phyloP scores from a whole-genome alignment of 2,888 invertebrate genomes.

The Scaptomyza tumidula region DNA sequence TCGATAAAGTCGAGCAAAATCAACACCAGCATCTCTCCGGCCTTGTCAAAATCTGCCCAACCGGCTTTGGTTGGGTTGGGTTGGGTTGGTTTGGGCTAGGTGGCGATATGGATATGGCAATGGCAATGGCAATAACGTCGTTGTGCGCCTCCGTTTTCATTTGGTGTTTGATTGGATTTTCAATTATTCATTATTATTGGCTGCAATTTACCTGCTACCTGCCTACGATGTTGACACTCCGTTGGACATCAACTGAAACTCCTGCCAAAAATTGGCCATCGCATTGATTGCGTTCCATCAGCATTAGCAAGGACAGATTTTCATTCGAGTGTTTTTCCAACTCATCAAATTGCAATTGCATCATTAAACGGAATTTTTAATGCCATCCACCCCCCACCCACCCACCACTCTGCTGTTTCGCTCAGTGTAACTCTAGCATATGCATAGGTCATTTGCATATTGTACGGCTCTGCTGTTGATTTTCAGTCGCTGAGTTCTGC shows the following conservation, averaged over 20 bases:
- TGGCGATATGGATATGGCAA: constrained; percentile 45
- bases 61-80: constrained; percentile 7
- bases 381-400: constrained; percentile 27
- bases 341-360: constrained; percentile 80
- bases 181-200: constrained; percentile 85
- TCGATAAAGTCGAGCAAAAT: constrained; percentile 77
- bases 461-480: constrained; percentile 1
- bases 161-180: constrained; percentile 85
- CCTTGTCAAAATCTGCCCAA: constrained; percentile 52
- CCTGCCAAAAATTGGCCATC: constrained; percentile 5
- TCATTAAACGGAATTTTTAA: constrained; percentile 83
- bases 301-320: constrained; percentile 22
- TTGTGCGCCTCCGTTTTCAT: constrained; percentile 75
- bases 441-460: constrained; percentile 28
- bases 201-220: constrained; percentile 82
- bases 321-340: constrained; percentile 69
- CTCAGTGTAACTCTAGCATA: constrained; percentile 18
- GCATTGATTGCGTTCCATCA: constrained; percentile 74
- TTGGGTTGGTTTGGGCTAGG: constrained; percentile 2
- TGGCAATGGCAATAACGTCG: constrained; percentile 17
- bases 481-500: background rate
- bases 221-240: constrained; percentile 16
- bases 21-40: constrained; percentile 54
- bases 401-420: constrained; percentile 1
- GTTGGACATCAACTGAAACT: constrained; percentile 6